Conservation (phyloP, 2,113 vertebrate species). For the Sander lucioperca region DNA sequence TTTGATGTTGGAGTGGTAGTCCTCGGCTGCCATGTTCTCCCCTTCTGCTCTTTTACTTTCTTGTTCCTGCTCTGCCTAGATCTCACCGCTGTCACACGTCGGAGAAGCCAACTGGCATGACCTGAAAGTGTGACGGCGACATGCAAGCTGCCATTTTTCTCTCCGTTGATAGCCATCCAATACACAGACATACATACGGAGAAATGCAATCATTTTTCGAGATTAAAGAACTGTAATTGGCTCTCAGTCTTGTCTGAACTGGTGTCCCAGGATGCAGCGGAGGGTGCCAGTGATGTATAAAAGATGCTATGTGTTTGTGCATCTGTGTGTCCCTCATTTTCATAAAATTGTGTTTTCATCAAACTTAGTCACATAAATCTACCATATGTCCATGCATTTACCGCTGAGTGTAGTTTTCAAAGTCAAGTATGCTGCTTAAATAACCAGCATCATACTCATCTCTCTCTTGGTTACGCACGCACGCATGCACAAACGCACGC, state of each 20-base stretch:
- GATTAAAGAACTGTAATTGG: constrained; percentile 62
- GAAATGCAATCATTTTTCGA: constrained; percentile 30
- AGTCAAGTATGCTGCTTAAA: constrained; percentile 17
- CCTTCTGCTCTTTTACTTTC: constrained; percentile 66
- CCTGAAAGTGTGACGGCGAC: constrained; percentile 70
- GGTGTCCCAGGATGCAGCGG: constrained; percentile 36
- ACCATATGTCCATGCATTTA: constrained; percentile 44
- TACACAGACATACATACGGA: constrained; percentile 25
- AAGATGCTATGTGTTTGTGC: constrained; percentile 25
- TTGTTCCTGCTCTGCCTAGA: constrained; percentile 63
- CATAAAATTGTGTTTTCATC: constrained; percentile 37
- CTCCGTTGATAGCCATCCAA: constrained; percentile 30
- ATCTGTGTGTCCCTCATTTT: constrained; percentile 39
- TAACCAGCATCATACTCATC: neutral
- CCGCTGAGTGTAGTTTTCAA: constrained; percentile 13
- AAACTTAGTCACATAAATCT: constrained; percentile 41
- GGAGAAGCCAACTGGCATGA: constrained; percentile 73
- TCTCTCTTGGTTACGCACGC: neutral
- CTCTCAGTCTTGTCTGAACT: constrained; percentile 36
- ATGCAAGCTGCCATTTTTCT: constrained; percentile 56
- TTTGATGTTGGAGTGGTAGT: constrained; percentile 77
- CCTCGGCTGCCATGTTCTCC: constrained; percentile 70
- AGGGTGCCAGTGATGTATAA: constrained; percentile 48
- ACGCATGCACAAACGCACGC: neutral
- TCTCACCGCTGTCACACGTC: constrained; percentile 58